Percentiles rank a stretch among this genome's conserved stretches.
Conservation (phyloP, 2,797 vertebrate species). For the Cygnus olor region DNA sequence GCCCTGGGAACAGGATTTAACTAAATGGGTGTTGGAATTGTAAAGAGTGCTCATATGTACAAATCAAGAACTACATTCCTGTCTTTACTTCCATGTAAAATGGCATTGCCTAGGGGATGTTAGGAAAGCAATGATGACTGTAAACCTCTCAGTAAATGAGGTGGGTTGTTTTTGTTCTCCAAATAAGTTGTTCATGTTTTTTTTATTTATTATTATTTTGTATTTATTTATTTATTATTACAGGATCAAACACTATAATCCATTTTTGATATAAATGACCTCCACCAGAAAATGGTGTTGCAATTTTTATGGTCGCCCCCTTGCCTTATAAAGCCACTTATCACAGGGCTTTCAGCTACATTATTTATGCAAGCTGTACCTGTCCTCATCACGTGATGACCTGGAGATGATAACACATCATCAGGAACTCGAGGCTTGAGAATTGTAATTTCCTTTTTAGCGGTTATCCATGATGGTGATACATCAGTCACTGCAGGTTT, state of each 20-base stretch:
- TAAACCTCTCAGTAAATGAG: neutral
- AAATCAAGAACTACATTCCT: neutral
- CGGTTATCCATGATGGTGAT: neutral
- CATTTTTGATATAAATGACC: neutral
- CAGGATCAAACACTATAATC: fast-evolving
- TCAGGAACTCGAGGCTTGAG: neutral
- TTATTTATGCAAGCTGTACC: neutral
- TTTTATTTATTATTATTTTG: neutral
- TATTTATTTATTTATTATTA: neutral
- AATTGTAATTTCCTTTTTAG: neutral
- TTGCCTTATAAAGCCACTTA: fast-evolving
- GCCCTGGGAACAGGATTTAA: neutral
- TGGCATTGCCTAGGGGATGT: neutral
- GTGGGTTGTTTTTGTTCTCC: neutral
- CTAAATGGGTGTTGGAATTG: neutral
- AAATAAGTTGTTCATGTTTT: neutral
- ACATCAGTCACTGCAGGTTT: neutral
- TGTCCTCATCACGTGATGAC: neutral
- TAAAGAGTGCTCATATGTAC: neutral
- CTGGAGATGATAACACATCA: neutral
- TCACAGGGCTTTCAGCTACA: neutral
- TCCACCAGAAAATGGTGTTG: neutral
- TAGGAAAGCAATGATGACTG: neutral
- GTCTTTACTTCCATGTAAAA: neutral
- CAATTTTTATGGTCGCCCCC: neutral